These are phyloP conservation scores for Phyllotis vaccarum DNA, from an alignment of 2,797 vertebrate genomes.

Conservation along the genomic window DNA sequence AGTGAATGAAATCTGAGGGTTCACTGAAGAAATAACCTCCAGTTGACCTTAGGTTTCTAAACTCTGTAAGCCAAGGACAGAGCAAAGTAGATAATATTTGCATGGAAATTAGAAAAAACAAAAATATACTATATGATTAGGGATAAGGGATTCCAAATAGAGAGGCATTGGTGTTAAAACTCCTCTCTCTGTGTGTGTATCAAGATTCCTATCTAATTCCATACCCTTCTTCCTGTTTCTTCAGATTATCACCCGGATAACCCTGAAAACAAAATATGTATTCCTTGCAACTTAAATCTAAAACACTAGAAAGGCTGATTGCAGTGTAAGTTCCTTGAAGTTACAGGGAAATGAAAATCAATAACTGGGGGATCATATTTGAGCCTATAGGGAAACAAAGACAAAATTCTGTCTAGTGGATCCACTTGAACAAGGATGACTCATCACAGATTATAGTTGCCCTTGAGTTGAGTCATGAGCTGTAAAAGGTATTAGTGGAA, in stretches of 20 bases:
- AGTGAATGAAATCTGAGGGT: constrained; percentile 43
- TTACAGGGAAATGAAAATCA: background rate
- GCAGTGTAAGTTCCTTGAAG: background rate
- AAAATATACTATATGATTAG: background rate
- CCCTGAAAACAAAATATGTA: background rate
- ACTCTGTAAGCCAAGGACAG: background rate
- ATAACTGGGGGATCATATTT: background rate
- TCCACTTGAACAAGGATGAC: background rate
- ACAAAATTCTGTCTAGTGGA: background rate
- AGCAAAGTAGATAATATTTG: background rate
- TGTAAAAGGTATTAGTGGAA: background rate
- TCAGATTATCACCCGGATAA: background rate
- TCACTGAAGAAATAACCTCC: constrained; percentile 37
- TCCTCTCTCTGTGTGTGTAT: background rate
- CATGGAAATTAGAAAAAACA: background rate
- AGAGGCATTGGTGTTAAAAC: background rate
- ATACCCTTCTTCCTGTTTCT: background rate
- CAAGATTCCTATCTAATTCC: background rate
- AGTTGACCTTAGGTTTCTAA: constrained; percentile 39
- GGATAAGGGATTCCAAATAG: background rate
- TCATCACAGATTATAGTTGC: background rate
- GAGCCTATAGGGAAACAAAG: background rate
- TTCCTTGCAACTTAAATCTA: background rate
- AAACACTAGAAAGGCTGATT: background rate
- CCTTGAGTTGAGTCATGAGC: background rate